phyloP scores from a whole-genome alignment of 2,113 vertebrate species.

The Bothrops jararaca region DNA sequence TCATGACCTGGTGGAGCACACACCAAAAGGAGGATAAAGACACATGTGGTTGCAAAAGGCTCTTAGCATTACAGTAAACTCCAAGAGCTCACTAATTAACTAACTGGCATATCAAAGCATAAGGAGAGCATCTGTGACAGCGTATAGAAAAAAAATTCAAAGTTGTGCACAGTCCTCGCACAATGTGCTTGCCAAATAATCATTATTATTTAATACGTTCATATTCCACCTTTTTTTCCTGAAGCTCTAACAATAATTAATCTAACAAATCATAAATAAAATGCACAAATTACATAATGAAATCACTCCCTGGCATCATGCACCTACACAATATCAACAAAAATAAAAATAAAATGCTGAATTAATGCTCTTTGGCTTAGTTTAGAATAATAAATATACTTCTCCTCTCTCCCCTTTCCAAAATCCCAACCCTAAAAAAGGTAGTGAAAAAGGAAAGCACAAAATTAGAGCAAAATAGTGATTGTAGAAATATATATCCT shows the following conservation, averaged over 20 bases:
- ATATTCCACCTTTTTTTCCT: neutral
- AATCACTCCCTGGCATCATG: neutral
- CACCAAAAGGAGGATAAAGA: too few relatives aligned
- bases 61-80: neutral
- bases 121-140: neutral
- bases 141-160: neutral
- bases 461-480: neutral
- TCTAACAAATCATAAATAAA: neutral
- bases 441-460: neutral
- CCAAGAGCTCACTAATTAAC: neutral
- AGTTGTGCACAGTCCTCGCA: neutral
- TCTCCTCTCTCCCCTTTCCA: neutral
- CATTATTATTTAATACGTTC: neutral
- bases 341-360: neutral
- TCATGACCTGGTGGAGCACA: neutral
- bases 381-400: neutral
- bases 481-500: neutral
- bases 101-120: neutral
- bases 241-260: neutral
- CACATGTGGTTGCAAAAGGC: neutral
- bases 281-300: neutral
- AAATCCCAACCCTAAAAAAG: neutral
- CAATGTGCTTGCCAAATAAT: neutral
- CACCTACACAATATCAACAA: neutral
- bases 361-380: neutral